Base-by-base conservation (phyloP, 2,113 vertebrate genomes). In the Ochotona curzoniae region DNA sequence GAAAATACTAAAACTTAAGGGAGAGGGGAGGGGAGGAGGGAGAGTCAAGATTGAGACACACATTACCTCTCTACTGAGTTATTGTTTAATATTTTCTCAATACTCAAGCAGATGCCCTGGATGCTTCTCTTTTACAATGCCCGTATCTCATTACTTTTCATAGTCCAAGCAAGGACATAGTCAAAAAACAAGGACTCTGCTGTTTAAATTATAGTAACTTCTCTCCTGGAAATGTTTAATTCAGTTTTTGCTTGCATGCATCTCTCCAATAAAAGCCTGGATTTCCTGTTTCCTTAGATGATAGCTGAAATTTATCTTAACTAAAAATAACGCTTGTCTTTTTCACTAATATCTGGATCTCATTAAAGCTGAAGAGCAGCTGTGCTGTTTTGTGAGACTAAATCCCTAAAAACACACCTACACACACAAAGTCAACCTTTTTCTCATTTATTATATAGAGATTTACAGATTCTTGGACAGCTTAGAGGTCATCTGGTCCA, bases 241-340 rank as follows among this genome's bases (percentile, higher is more conserved):
- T 64, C 15, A 79, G 47, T n/a, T 87, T 84, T 86, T 54, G 12
- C 70, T 83, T 80, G 70, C 28, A 75, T 25, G 81, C 47, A 74
- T 66, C 30, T 63, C 66, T 91, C 51, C n/a, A 69, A 83, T 26
- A 71, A 91, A 93, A 69, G 38, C 17, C 63, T 70, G 23, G 35
- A 85, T 84, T 76, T 89, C 83, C 47, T 51, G 25, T 89, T 94
- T 91, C 63, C 32, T 71, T 71, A 63, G 1, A 69, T 73, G 81
- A 84, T 66, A 32, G 57, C 12, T 87, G 26, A 28, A 67, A 73
- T 57, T 83, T 81, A 69, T 87, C 70, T 66, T 87, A 76, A 83
- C 23, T 85, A 57, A 86, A 87, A 93, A 81, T n/a, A 49, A 6
- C n/a, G 76, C 79, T 70, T 70, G 85, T 57, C 28, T 91, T 93